These are phyloP conservation scores for Sardinella longiceps DNA, from an alignment of 2,797 vertebrate species.

Conservation along the genomic window DNA sequence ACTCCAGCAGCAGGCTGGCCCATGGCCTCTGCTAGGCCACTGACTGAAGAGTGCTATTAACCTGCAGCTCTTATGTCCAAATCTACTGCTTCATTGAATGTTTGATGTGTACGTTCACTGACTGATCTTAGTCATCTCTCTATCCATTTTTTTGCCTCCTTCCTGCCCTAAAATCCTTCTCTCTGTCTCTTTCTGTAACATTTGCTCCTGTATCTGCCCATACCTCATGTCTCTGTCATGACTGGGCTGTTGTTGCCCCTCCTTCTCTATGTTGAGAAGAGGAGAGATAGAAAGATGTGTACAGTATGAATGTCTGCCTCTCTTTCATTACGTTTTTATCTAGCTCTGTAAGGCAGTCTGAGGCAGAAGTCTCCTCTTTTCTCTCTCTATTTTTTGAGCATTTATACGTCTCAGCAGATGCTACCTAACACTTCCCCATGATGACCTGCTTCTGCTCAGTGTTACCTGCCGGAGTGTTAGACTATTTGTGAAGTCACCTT, in stretches of 20 bases:
- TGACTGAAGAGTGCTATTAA: neutral
- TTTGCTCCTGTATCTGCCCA: neutral
- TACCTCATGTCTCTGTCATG: neutral
- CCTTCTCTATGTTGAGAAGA: neutral
- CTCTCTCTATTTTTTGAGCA: neutral
- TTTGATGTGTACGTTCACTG: neutral
- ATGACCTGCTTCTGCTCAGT: conserved; percentile 41
- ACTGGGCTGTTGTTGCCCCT: neutral
- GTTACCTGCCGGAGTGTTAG: neutral
- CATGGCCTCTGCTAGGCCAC: neutral
- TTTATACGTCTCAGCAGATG: conserved; percentile 24
- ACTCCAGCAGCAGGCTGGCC: neutral
- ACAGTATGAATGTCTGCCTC: neutral
- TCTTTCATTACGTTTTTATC: neutral
- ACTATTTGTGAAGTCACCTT: neutral
- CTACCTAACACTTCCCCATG: neutral
- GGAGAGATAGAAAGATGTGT: neutral
- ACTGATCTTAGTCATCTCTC: neutral
- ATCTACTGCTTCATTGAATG: neutral
- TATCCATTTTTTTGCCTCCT: neutral
- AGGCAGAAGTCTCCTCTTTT: neutral
- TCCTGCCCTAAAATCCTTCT: neutral
- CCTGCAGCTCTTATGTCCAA: neutral
- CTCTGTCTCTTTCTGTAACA: neutral
- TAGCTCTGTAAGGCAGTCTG: neutral